Evolutionary conservation across 2,797 vertebrate species (phyloP), one percentile per base, ranked within the genome.

Genomic region (Amazonetta brasiliensis): DNA sequence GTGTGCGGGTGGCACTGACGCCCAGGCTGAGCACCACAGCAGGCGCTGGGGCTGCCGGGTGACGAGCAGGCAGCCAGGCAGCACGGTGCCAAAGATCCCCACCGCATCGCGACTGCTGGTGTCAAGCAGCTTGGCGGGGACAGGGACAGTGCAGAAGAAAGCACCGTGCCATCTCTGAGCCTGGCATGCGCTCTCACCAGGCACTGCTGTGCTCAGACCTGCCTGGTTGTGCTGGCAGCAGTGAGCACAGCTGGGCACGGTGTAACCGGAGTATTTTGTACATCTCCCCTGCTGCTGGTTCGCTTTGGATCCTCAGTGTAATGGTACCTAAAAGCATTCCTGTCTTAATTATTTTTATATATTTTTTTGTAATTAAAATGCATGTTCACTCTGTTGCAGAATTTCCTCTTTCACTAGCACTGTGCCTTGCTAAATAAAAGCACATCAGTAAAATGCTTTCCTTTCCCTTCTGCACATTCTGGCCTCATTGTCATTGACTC

Each of bases 101-200:
- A 10, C 1, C 6, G 8, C 25, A 9, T 26, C 3, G 3, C 6
- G 50, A 52, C 33, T 21, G 9, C 16, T 12, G 84, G 1, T 6
- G 26, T 31, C 0, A 0, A 18, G 37, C 90, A 21, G 52, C 3
- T 13, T 31, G 80, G 66, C 26, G 5, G n/a, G 60, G 44, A 2
- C 2, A 0, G 0, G 18, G 44, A 6, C 35, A 59, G 16, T 1
- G 3, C 60, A n/a, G 50, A 12, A 3, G 22, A 1, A 41, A 59
- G 39, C 25, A 2, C n/a, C 18, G 44, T 13, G 75, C 39, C 23
- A 1, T 8, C 63, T 10, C 43, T 54, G 18, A 1, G 10, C n/a
- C 9, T 75, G 25, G 1, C 3, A 3, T 0, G 0, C 9, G 30
- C 68, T 30, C 7, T 16, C 1, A 15, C 33, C 28, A 16, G 21